These are phyloP conservation scores for Hylomyscus alleni DNA, from an alignment of 2,797 vertebrate genomes.

Conservation along the genomic window DNA sequence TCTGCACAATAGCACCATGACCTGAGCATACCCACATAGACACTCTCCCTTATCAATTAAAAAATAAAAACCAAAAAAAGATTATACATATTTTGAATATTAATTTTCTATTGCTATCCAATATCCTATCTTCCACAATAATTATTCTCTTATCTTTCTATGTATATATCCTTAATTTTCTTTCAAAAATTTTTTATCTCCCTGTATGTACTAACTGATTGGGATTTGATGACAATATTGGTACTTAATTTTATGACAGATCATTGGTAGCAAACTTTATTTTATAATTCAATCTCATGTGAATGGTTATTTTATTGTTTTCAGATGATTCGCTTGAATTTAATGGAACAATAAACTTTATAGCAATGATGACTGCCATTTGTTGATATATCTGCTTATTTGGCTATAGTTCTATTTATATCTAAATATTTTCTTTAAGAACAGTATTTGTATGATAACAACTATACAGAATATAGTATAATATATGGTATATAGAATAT, in stretches of 20 bases:
- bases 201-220: not conserved
- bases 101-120: not conserved
- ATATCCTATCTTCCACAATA: not conserved
- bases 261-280: not conserved
- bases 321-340: not conserved
- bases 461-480: too few species aligned
- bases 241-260: not conserved
- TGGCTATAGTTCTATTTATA: not conserved
- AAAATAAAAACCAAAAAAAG: too few species aligned
- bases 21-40: not conserved
- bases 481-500: not conserved
- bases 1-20: not conserved
- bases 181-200: not conserved
- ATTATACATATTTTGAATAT: not conserved
- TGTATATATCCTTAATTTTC: not conserved
- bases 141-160: not conserved
- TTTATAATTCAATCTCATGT: not conserved
- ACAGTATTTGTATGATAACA: not conserved
- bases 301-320: not conserved
- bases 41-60: not conserved
- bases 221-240: not conserved
- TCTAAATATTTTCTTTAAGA: not conserved
- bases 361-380: not conserved
- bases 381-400: not conserved
- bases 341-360: not conserved